Conservation (phyloP, 37 sponge, comb jelly and placozoan species). For the Chondrilla cf. caribensis region DNA sequence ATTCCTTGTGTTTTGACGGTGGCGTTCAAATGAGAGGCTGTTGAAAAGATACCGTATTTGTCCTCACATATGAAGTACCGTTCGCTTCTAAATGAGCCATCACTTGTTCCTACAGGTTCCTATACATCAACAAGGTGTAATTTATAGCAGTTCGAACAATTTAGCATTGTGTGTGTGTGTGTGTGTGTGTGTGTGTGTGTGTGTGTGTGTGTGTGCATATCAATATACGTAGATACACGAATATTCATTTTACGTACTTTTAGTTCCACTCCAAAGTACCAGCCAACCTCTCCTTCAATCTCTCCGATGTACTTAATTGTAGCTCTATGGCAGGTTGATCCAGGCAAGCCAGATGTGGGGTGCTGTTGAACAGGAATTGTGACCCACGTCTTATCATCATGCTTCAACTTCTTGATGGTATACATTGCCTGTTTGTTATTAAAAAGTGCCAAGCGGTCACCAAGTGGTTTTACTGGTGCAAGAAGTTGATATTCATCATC, state of each 20-base stretch:
- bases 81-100: background rate
- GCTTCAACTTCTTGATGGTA: background rate
- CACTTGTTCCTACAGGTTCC: background rate
- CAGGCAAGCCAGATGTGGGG: too few species aligned
- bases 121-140: background rate
- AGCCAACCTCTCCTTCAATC: background rate
- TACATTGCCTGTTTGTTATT: background rate
- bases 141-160: too few species aligned
- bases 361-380: too few species aligned
- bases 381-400: background rate
- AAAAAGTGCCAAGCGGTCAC: background rate
- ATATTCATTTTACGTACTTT: too few species aligned
- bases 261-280: constrained; percentile 11
- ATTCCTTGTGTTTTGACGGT: background rate
- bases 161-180: too few species aligned
- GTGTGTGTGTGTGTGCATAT: too few species aligned
- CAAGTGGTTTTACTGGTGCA: background rate
- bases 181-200: too few species aligned
- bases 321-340: background rate
- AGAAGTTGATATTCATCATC: background rate
- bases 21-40: background rate
- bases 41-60: background rate
- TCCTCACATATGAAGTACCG: background rate
- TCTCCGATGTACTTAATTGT: background rate
- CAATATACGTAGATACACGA: too few species aligned